Percentiles rank a stretch among this genome's conserved stretches.
These are phyloP conservation scores for Melopsittacus undulatus DNA, from an alignment of 2,797 vertebrate species.

Conservation along the genomic window DNA sequence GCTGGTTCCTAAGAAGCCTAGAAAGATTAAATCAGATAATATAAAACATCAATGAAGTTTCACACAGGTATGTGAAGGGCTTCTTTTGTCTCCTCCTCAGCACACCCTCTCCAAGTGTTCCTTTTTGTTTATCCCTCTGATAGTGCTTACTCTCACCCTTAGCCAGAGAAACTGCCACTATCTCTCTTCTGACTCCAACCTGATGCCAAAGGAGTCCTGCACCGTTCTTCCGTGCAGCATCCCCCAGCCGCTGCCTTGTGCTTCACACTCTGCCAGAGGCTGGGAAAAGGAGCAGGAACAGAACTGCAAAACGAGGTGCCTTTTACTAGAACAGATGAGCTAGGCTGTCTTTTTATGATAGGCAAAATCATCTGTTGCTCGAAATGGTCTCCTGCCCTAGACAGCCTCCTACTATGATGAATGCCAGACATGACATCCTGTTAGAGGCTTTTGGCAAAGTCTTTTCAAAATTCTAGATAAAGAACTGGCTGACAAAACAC, in stretches of 20 bases:
- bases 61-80: not conserved
- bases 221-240: not conserved
- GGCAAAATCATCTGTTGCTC: not conserved
- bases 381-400: not conserved
- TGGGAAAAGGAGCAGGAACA: not conserved
- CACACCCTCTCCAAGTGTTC: not conserved
- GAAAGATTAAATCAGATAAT: not conserved
- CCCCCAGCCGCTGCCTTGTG: not conserved
- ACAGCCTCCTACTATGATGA: not conserved
- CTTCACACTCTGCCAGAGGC: not conserved
- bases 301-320: not conserved
- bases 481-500: not conserved
- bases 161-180: not conserved
- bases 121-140: not conserved
- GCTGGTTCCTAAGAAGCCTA: not conserved
- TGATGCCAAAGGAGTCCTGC: rapidly evolving
- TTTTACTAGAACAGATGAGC: not conserved
- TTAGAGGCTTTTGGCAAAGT: not conserved
- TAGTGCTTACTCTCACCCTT: not conserved
- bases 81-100: not conserved
- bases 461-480: not conserved
- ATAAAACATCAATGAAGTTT: not conserved
- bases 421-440: not conserved
- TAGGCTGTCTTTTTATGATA: not conserved
- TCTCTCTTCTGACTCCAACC: not conserved